These are phyloP conservation scores for Cavia aperea DNA, from an alignment of 2,113 vertebrate genomes.

Conservation along the genomic window DNA sequence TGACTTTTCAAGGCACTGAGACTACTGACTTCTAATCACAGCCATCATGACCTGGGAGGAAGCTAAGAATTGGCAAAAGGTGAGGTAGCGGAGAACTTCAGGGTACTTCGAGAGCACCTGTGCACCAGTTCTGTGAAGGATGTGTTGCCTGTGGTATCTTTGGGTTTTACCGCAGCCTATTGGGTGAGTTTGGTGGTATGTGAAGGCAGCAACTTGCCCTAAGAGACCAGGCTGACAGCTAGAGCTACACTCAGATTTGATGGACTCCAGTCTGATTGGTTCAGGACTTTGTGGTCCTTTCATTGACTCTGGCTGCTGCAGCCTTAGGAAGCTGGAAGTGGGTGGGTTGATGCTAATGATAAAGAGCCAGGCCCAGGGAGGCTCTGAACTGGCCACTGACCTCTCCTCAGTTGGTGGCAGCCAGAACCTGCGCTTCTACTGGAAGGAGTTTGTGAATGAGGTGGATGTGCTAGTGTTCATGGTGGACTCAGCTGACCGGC, in stretches of 20 bases:
- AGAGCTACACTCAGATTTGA: background rate
- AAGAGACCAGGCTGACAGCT: background rate
- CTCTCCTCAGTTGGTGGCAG: constrained; percentile 82
- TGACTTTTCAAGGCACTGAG: background rate
- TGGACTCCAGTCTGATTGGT: background rate
- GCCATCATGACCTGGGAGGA: background rate
- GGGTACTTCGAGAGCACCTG: background rate
- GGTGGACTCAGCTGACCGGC: constrained; percentile 86
- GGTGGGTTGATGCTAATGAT: background rate
- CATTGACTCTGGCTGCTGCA: background rate
- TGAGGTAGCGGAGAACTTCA: background rate
- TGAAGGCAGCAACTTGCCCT: background rate
- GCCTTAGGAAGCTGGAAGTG: background rate
- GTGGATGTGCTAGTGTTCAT: constrained; percentile 88
- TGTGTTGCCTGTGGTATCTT: fast-evolving
- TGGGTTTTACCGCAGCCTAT: background rate
- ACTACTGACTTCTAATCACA: background rate
- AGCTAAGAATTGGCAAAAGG: background rate
- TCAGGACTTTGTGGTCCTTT: background rate
- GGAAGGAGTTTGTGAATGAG: constrained; percentile 85
- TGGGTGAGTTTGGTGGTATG: background rate
- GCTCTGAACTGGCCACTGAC: constrained; percentile 42
- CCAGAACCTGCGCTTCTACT: constrained; percentile 85
- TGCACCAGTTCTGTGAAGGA: background rate
- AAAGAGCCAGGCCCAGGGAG: background rate